Evolutionary conservation across 2,113 vertebrate species (phyloP), one percentile per base, ranked within the genome.

Genomic region (Scytalopus superciliaris): DNA sequence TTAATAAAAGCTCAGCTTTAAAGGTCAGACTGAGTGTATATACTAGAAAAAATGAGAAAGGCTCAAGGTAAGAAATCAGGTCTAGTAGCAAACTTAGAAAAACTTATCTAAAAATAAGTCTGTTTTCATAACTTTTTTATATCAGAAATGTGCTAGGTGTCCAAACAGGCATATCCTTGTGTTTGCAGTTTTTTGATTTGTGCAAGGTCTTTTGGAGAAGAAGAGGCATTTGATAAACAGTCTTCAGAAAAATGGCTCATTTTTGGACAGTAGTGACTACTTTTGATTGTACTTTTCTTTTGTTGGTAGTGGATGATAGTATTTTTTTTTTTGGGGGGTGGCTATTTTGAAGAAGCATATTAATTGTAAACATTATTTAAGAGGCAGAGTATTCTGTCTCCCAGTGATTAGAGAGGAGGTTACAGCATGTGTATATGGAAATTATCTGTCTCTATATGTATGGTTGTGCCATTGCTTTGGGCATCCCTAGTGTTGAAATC

Each of bases 361-460:
- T 92, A 62, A 64, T 64, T 84, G 42, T 17, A 63, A 87, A 57
- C 2, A 15, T 59, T 66, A 8, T 55, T 84, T 55, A 27, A 67
- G 63, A 70, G 55, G 24, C 63, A 66, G 8, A 42, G 22, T 64
- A 15, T 42, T 8, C 47, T 90, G 31, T 64, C 17, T 83, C 60
- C n/a, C 42, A 69, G 10, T 53, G 31, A 35, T 83, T 55, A 63
- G 40, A 68, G 57, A 62, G 23, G 55, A 63, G 33, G 12, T 63
- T 69, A 47, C 19, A 81, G 27, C 45, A 31, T 25, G 21, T 25
- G 5, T 53, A n/a, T 72, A 72, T 91, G 53, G 49, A 83, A 88
- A 75, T 67, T 4, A 0, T 7, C 30, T 56, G 7, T 19, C 27
- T 79, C 27, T 56, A 0, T 35, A 25, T 25, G 7, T 81, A 6